Base-by-base conservation (phyloP, 2,113 vertebrate genomes). In the Periophthalmus modestus region DNA sequence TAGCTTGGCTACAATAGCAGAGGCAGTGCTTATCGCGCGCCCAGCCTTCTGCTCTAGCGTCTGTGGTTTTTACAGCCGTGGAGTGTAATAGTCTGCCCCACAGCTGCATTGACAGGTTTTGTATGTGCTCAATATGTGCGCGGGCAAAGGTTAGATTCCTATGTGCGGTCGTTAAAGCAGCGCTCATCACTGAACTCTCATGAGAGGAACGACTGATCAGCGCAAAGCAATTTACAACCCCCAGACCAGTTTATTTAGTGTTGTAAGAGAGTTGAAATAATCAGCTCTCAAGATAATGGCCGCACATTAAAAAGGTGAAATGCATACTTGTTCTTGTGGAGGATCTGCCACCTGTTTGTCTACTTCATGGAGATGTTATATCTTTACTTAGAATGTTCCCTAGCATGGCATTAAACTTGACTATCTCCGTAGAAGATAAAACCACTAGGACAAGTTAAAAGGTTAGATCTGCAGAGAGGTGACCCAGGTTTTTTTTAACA, bases 1-100 rank as follows among this genome's bases (percentile, higher is more conserved):
- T 93, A 93, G 81, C 83, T 91, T 89, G 90, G 90, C 90, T 82
- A 88, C 81, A 85, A 83, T 84, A 88, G 86, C 85, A 70, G 82
- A 82, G 66, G 86, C 85, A 83, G 83, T 78, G 82, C 87, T 92
- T 93, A 93, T 93, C 88, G 76, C 80, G 66, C 80, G 71, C 66
- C 43, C 10, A 78, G 82, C 86, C 82, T 80, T 79, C 75, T 88
- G 80, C 77, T 82, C 66, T 10, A 63, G 75, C 65, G 62, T 77
- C 73, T 80, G 69, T 75, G 19, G 36, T 68, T 18, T 72, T 63
- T 71, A 43, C 12, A 65, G 52, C 16, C 66, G 71, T 59, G 73
- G 52, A 65, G 74, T 57, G 28, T 67, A 72, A 78, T 81, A 82
- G 66, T 69, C 33, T 57, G 34, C 6, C 66, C 19, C 10, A 59